A percentile compares a stretch with the other conserved stretches of the same genome.
Conservation (phyloP, 2,113 vertebrate species). For the Quiscalus mexicanus region DNA sequence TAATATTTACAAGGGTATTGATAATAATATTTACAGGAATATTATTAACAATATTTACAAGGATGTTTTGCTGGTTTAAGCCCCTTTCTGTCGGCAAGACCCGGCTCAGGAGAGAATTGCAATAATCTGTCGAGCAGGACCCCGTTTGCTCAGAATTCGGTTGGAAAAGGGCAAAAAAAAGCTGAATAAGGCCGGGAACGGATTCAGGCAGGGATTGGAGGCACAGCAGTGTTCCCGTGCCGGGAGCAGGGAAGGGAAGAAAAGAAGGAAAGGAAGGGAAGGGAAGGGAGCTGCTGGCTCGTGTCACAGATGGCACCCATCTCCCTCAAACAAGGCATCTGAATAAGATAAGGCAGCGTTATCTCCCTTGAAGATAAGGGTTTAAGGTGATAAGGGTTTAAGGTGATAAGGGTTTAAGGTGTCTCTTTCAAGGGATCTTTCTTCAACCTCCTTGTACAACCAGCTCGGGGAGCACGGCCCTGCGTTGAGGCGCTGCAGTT, state of each 20-base stretch:
- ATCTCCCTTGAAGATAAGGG: not conserved
- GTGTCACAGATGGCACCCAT: slow-evolving; percentile 1
- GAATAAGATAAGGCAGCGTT: not conserved
- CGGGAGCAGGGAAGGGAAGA: not conserved
- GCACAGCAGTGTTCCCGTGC: not conserved
- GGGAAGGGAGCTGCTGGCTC: not conserved
- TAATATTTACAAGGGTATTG: not conserved
- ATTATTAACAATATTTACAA: not conserved
- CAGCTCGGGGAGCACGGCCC: not conserved
- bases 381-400: not conserved
- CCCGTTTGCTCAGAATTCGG: not conserved
- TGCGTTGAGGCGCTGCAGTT: not conserved
- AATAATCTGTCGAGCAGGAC: not conserved
- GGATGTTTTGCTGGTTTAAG: not conserved
- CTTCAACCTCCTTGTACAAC: not conserved
- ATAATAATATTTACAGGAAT: not conserved
- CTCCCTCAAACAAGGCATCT: not conserved
- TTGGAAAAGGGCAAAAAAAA: not conserved
- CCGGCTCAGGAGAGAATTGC: not conserved
- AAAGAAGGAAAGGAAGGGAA: not conserved
- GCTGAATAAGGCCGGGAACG: not conserved
- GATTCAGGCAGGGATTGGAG: not conserved
- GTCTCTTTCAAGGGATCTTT: not conserved
- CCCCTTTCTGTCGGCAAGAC: not conserved
- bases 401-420: not conserved